These are phyloP conservation scores for Clupea harengus DNA, from an alignment of 2,113 vertebrate genomes.

Conservation along the genomic window DNA sequence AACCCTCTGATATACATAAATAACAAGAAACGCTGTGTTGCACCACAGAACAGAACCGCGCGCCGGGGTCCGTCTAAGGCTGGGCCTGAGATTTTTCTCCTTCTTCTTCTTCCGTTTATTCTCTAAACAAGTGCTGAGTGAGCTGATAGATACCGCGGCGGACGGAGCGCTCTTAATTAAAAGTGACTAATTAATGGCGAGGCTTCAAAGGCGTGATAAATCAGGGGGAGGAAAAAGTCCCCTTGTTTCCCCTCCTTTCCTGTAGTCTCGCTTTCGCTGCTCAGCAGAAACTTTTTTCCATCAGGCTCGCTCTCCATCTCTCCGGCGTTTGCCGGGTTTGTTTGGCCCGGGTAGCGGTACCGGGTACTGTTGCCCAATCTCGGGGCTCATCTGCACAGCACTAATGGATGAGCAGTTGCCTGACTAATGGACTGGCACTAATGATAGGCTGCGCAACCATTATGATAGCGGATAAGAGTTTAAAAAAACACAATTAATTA, in stretches of 20 bases:
- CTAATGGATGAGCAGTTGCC: neutral
- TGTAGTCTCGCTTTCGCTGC: neutral
- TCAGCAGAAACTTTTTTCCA: neutral
- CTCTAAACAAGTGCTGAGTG: constrained; percentile 27
- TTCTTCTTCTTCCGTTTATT: neutral
- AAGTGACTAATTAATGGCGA: constrained; percentile 48
- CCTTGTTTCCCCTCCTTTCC: neutral
- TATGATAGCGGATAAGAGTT: neutral
- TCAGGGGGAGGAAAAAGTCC: constrained; percentile 34
- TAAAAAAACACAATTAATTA: neutral
- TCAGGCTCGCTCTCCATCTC: neutral
- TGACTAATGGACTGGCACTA: constrained; percentile 4
- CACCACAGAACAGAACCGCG: neutral
- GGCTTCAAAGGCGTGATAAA: constrained; percentile 46
- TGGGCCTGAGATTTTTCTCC: neutral
- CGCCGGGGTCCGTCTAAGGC: constrained; percentile 19
- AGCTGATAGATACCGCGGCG: constrained; percentile 39
- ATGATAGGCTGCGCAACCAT: neutral
- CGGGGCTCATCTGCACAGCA: neutral
- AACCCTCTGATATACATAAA: constrained; percentile 35
- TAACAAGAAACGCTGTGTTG: constrained; percentile 25
- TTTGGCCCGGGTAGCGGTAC: neutral
- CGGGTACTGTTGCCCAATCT: neutral
- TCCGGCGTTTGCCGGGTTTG: neutral
- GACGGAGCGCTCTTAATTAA: constrained; percentile 48